A percentile compares a stretch with the other conserved stretches of the same genome.
Evolutionary conservation across 2,888 invertebrate species (phyloP).

Genomic region (Lycocerus yunnanus): DNA sequence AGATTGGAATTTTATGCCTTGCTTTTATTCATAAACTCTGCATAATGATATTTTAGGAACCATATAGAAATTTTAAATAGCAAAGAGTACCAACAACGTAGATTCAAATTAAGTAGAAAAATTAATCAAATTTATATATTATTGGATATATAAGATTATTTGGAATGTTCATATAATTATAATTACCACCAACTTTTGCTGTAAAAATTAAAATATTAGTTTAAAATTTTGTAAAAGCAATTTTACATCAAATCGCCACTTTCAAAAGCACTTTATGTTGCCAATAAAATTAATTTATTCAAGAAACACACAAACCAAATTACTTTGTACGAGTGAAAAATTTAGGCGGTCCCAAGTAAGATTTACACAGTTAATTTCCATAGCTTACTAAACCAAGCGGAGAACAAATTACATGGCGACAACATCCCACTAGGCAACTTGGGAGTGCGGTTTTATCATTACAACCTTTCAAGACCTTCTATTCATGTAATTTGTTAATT

Average conservation of each 20-base stretch:
- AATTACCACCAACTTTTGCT: background rate
- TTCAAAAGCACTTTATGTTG: constrained; percentile 34
- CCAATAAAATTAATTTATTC: constrained; percentile 38
- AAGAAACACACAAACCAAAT: constrained; percentile 34
- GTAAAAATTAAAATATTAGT: background rate
- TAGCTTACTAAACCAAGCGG: constrained; percentile 42
- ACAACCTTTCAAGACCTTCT: constrained; percentile 38
- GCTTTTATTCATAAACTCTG: background rate
- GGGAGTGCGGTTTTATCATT: constrained; percentile 41
- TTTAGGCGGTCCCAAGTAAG: constrained; percentile 41
- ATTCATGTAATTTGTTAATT: constrained; percentile 34
- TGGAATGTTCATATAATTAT: no score
- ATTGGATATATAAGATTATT: no score
- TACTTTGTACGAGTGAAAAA: constrained; percentile 40
- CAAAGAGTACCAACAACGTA: background rate
- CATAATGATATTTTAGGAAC: no score
- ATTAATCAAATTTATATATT: background rate
- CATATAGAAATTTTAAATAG: no score
- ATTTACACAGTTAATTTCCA: constrained; percentile 49
- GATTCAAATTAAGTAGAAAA: background rate
- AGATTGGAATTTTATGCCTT: background rate
- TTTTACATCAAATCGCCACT: background rate
- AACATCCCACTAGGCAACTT: constrained; percentile 39
- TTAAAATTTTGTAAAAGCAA: background rate
- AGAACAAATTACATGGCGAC: constrained; percentile 47